A percentile compares a stretch with the other conserved stretches of the same genome.
These are phyloP conservation scores for Acipenser ruthenus DNA, from an alignment of 2,797 vertebrate genomes.

Conservation along the genomic window DNA sequence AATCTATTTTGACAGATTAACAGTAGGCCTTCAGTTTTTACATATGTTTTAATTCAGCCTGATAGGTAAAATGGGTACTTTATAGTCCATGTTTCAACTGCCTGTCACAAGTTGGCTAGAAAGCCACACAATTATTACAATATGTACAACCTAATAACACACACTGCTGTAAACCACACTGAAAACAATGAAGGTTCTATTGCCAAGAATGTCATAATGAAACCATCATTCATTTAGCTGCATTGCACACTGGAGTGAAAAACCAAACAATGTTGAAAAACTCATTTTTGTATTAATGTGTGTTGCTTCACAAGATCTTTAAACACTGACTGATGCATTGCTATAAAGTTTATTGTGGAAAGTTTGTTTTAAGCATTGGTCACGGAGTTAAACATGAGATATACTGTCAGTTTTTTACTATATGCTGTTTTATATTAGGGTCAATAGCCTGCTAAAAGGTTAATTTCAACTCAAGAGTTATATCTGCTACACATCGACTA, in stretches of 20 bases:
- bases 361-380: too few relatives aligned
- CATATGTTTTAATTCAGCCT: constrained; percentile 2
- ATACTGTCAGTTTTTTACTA: too few relatives aligned
- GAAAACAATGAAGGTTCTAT: constrained; percentile 3
- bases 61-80: constrained; percentile 10
- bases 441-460: too few relatives aligned
- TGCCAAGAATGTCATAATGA: constrained; percentile 5
- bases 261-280: constrained; percentile 1
- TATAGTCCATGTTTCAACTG: constrained; percentile 9
- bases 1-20: constrained; percentile 10
- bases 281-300: background rate
- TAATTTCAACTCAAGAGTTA: too few relatives aligned
- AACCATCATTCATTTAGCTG: constrained; percentile 6
- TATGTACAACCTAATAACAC: constrained; percentile 14
- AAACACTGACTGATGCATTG: background rate
- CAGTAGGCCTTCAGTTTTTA: background rate
- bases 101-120: constrained; percentile 12
- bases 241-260: background rate
- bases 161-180: constrained; percentile 4
- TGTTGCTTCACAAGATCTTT: background rate
- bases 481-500: too few relatives aligned
- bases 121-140: constrained; percentile 15
- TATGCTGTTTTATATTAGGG: too few relatives aligned
- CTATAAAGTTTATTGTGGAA: too few relatives aligned
- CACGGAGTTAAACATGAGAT: too few relatives aligned